These are phyloP conservation scores for Poeciliopsis occidentalis DNA, from an alignment of 2,113 vertebrate species.

Conservation along the genomic window DNA sequence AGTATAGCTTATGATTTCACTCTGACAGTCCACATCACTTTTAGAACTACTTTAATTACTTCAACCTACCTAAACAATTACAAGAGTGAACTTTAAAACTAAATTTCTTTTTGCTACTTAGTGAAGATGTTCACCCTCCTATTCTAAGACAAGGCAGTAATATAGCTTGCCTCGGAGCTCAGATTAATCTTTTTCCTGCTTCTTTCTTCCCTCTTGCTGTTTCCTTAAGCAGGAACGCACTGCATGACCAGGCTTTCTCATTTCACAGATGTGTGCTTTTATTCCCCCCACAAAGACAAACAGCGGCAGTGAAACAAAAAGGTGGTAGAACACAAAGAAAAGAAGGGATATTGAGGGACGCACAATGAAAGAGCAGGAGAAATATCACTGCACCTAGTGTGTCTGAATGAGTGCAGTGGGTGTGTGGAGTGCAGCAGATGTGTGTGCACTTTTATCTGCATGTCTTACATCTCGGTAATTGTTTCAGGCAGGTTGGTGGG, in stretches of 20 bases:
- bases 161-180: constrained; percentile 44
- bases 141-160: constrained; percentile 33
- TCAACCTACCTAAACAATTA: neutral
- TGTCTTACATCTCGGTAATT: constrained; percentile 95
- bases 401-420: neutral
- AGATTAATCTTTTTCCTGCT: constrained; percentile 59
- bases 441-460: constrained; percentile 17
- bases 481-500: constrained; percentile 97
- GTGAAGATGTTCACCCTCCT: constrained; percentile 13
- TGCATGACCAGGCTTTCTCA: constrained; percentile 75
- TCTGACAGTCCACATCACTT: neutral
- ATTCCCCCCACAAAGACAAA: constrained; percentile 52
- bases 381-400: constrained; percentile 27
- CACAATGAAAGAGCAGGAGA: constrained; percentile 32
- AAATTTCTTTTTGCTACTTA: too few species aligned
- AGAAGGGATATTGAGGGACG: constrained; percentile 30
- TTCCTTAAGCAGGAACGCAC: constrained; percentile 63
- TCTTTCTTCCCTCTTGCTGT: constrained; percentile 56
- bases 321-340: constrained; percentile 46
- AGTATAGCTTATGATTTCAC: neutral
- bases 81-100: too few species aligned
- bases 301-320: constrained; percentile 49
- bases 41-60: neutral
- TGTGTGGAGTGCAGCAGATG: neutral
- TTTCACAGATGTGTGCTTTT: constrained; percentile 78